Evolutionary conservation across 2,888 invertebrate genomes (phyloP), one percentile per base, ranked within the genome.

Genomic region (Lepidochrysops patricia): DNA sequence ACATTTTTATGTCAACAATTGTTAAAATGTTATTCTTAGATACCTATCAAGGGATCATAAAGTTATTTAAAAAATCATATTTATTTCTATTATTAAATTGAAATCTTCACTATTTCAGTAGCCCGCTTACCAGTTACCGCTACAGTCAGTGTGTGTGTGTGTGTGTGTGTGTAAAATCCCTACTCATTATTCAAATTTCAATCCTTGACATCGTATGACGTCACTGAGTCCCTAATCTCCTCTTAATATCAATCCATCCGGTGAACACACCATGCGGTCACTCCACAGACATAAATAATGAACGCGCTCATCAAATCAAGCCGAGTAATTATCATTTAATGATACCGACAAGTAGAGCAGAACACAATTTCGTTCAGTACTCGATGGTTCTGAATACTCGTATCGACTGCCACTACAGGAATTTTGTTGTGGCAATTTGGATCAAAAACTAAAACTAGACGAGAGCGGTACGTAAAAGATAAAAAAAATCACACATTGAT

Each of bases 181-280:
- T 15, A 12, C 27, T 23, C 9, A 27, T 27, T 52, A 52, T 54
- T 27, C 13, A 27, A 26, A 27, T 15, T 13, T 52, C 15, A 29
- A 32, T 13, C 29, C 13, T 32, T 32, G 15, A 54, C 29, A 54
- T 32, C 15, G 29, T 25, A 5, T 50, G 13, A 54, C 54, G 32
- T 32, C 54, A 54, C 29, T 9, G 29, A 54, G 32, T 19, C 29
- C 13, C 54, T 54, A 32, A 54, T 29, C 54, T 54, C 54, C 27
- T 54, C 27, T 54, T 54, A 29, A 50, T 26, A 9, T 7, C 27
- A 54, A 54, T 54, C 54, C 54, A 54, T 29, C 15, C 32, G 15
- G 32, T 4, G 54, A 54, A 52, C n/a, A 15, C 13, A 15, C 9
- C 12, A 19, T 54, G 54, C 54, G 54, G 29, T 27, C 54, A 32